Base-by-base conservation (phyloP, 2,888 invertebrate species). In the Lycaena phlaeas region DNA sequence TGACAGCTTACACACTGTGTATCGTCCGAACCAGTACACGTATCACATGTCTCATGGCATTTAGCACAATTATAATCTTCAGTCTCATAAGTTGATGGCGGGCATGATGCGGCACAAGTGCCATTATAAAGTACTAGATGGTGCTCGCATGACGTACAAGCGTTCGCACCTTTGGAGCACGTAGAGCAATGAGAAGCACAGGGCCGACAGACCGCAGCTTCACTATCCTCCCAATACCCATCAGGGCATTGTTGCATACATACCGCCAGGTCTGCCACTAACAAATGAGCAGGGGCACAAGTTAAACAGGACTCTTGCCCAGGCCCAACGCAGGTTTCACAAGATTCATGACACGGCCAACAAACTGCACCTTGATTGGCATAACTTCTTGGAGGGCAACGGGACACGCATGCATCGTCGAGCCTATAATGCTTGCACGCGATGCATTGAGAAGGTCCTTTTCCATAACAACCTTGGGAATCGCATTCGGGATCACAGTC, bases 231-330 rank as follows among this genome's bases (percentile, higher is more conserved):
- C 77, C 90, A 95, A 65, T 95, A 96, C 36, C 95, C 94, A 61
- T 95, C 94, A 0, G 95, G 95, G 64, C 96, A 96, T 57, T 92
- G 91, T 67, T 94, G 94, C 44, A 95, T 84, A 59, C 96, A 96
- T 12, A 95, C 92, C 28, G 93, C 93, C 45, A 95, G 85, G 75
- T 95, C 95, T 10, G 91, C 90, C 38, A 95, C 92, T 59, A 93
- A 87, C 31, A 94, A 86, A 65, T 95, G 93, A 34, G 92, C 93
- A 2, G 93, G 92, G 0, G 93, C 92, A 68, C 95, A 95, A 2
- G 92, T 91, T 30, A 94, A 78, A 61, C 95, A 95, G 40, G 93
- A 93, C 63, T 94, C 93, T 64, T 93, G 93, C 7, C 94, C 93
- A 2, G 94, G 90, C 4, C 95, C 96, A 14, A 92, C 93, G 59